Percentiles rank a stretch among this genome's conserved stretches.
Conservation (phyloP, 2,797 vertebrate species). For the Schizopygopsis pylzovi region DNA sequence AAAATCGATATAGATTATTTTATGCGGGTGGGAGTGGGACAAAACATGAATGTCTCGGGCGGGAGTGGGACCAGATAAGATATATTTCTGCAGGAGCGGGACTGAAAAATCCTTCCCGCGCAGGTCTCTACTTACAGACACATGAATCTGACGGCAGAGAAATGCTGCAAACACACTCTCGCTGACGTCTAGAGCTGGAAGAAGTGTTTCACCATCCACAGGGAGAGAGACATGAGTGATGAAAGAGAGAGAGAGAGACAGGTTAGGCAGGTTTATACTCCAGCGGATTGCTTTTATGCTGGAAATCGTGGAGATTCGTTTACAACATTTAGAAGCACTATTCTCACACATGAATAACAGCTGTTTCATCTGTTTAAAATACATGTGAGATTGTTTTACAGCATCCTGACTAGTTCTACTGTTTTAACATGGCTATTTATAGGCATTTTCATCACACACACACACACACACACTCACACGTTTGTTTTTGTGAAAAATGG, state of each 20-base stretch:
- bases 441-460: not conserved
- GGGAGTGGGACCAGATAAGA: no score
- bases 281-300: not conserved
- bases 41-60: no score
- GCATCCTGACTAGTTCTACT: not conserved
- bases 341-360: not conserved
- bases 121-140: not conserved
- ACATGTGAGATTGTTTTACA: not conserved
- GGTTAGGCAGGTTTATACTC: not conserved
- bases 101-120: no score
- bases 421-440: not conserved
- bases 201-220: conserved; percentile 57
- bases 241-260: conserved; percentile 22
- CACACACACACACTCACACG: not conserved
- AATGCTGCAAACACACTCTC: conserved; percentile 52
- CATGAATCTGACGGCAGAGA: conserved; percentile 49
- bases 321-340: not conserved
- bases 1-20: no score
- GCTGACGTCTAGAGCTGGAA: conserved; percentile 66
- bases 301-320: not conserved
- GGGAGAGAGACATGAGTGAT: conserved; percentile 60
- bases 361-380: not conserved
- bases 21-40: no score
- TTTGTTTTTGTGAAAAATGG: not conserved
- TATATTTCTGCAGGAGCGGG: no score